Percentiles rank a stretch among this genome's conserved stretches.
phyloP scores from a whole-genome alignment of 1,140 invertebrate genomes.

The Aporrectodea caliginosa region DNA sequence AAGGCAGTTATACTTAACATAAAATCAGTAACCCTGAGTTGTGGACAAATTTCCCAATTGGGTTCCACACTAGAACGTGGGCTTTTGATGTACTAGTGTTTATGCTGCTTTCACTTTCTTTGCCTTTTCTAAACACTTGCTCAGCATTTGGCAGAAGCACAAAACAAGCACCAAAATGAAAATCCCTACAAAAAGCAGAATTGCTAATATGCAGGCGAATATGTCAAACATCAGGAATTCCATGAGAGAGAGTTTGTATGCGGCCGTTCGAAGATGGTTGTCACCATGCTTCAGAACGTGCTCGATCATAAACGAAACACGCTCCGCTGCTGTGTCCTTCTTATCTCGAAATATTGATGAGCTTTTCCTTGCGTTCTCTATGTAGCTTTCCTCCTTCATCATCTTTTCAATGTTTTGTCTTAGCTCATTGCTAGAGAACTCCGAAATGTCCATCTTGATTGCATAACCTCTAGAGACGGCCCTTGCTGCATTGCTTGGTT shows the following conservation, averaged over 20 bases:
- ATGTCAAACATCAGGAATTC: slow-evolving; percentile 11
- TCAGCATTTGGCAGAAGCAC: too few relatives aligned
- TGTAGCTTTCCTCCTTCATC: background rate
- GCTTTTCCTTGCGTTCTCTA: background rate
- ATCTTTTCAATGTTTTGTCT: background rate
- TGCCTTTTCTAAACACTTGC: too few relatives aligned
- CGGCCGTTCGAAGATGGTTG: background rate
- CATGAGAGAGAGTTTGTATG: background rate
- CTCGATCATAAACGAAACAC: background rate
- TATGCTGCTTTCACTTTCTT: too few relatives aligned
- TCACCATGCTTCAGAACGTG: slow-evolving; percentile 1
- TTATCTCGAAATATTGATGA: slow-evolving; percentile 7
- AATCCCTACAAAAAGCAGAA: too few relatives aligned
- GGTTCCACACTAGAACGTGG: too few relatives aligned
- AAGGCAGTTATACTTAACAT: too few relatives aligned
- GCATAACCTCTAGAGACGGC: slow-evolving; percentile 5
- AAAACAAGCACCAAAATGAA: too few relatives aligned
- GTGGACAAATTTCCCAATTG: too few relatives aligned
- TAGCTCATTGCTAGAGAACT: background rate
- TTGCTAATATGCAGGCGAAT: background rate
- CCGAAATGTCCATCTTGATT: background rate
- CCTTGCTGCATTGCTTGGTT: background rate
- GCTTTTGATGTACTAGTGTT: too few relatives aligned
- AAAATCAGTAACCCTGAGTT: too few relatives aligned
- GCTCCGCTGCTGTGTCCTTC: background rate